Conservation (phyloP, 2,797 vertebrate species). For the Erethizon dorsatum region DNA sequence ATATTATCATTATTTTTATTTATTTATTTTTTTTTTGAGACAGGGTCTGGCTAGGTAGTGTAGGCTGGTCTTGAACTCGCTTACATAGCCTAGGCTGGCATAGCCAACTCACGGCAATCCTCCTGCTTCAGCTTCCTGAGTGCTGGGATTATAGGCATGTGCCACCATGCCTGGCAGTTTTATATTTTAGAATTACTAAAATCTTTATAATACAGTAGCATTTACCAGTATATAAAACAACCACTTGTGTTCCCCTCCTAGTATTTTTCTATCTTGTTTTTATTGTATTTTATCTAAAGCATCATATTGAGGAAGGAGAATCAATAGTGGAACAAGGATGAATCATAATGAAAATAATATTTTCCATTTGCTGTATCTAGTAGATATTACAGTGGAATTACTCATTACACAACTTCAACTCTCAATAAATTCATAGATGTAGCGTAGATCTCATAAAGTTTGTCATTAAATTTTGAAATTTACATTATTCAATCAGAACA, state of each 20-base stretch:
- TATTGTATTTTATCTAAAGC: constrained; percentile 45
- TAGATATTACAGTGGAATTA: constrained; percentile 73
- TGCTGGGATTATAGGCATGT: too few relatives aligned
- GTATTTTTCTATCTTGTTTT: constrained; percentile 53
- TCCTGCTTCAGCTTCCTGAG: too few relatives aligned
- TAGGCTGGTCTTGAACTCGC: too few relatives aligned
- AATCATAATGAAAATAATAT: constrained; percentile 68
- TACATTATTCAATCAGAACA: constrained; percentile 80
- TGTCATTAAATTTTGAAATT: constrained; percentile 75
- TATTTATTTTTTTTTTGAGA: too few relatives aligned
- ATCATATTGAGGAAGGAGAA: constrained; percentile 51
- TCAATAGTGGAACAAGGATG: not conserved
- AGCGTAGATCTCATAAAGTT: constrained; percentile 71
- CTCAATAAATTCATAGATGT: constrained; percentile 34
- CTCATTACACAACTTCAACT: constrained; percentile 67
- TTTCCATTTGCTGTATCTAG: constrained; percentile 46
- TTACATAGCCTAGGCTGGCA: too few relatives aligned
- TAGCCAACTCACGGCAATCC: too few relatives aligned
- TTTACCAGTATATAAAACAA: not conserved
- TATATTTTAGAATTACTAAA: not conserved
- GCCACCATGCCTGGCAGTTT: not conserved
- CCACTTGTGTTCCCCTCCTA: constrained; percentile 32
- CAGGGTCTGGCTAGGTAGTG: too few relatives aligned
- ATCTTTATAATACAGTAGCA: not conserved
- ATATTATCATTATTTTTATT: not conserved